A percentile compares a stretch with the other conserved stretches of the same genome.
These are phyloP conservation scores for Lepidurus arcticus DNA, from an alignment of 1,140 invertebrate genomes.

Conservation along the genomic window DNA sequence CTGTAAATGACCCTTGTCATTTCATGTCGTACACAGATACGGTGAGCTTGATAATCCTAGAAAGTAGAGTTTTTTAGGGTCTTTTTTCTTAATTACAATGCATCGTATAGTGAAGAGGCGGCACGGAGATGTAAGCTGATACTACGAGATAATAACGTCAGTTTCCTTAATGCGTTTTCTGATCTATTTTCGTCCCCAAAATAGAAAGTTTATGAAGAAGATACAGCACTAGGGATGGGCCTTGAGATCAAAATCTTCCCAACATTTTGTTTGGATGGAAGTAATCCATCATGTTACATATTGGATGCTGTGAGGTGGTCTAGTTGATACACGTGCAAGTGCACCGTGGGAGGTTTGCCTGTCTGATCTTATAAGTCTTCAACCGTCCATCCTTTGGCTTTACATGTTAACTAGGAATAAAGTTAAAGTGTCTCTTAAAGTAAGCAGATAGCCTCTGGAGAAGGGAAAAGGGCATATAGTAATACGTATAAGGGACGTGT, in stretches of 20 bases:
- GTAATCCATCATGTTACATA: slow-evolving; percentile 2
- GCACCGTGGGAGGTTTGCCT: not conserved
- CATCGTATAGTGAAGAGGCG: not conserved
- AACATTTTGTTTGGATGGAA: not conserved
- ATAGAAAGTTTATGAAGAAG: not conserved
- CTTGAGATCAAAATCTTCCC: not conserved
- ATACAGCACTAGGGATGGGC: not conserved
- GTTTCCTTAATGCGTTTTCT: too few relatives aligned
- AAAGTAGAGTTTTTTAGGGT: not conserved
- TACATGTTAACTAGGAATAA: not conserved
- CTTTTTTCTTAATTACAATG: not conserved
- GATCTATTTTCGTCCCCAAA: too few relatives aligned
- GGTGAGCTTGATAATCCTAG: not conserved
- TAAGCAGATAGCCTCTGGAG: not conserved
- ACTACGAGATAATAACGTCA: too few relatives aligned
- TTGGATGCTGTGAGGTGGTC: not conserved
- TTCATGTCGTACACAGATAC: not conserved
- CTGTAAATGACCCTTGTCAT: not conserved
- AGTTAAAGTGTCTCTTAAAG: not conserved
- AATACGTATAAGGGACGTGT: not conserved
- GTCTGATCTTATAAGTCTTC: not conserved
- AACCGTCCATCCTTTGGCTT: not conserved
- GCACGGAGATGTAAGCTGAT: too few relatives aligned
- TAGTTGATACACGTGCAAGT: not conserved
- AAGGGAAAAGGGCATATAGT: not conserved